Base-by-base conservation (phyloP, 1,140 invertebrate species). In the Drosophila melanica region DNA sequence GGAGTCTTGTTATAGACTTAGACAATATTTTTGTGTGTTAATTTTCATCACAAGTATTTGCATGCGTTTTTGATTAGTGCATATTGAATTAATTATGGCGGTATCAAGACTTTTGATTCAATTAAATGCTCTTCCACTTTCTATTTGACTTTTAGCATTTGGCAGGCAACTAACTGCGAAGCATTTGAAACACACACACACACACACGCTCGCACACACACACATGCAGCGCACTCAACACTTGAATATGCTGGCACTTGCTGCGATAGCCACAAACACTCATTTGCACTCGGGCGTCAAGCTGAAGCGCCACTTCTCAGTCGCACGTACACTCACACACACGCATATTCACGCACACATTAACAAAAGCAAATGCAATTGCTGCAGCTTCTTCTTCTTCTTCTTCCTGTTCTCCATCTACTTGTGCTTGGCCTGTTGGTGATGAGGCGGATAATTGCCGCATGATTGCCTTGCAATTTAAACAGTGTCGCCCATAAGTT, bases 401-500 rank as follows among this genome's bases (percentile, higher is more conserved):
- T 23, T 23, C 23, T 23, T 23, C 23, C 2, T 23, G 2, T 23
- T 4, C 23, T 23, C 2, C n/a, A n/a, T n/a, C 20, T 23, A 23
- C 20, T 27, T 27, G 5, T 27, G 27, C 27, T 27, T 6, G 5
- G 54, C 42, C 4, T 14, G 59, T 5, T 9, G 50, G 10, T 48
- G 59, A 65, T 64, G 57, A 39, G 18, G 6, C 41, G 35, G 35
- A 74, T 69, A 63, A 69, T 74, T 69, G 66, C 44, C 18, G 9
- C 30, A 51, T 55, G 37, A 59, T 66, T 72, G 69, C 39, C 54
- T 23, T 14, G 42, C 18, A 53, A 27, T 30, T 18, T 9, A 14
- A 11, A 68, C 70, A 73, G 23, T 68, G 55, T 16, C 12, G 23
- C 41, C 35, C 8, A 53, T 20, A 60, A 73, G 64, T 68, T 42